A percentile compares a stretch with the other conserved stretches of the same genome.
Evolutionary conservation across 2,797 vertebrate genomes (phyloP).

Genomic region (Gymnocypris eckloni): DNA sequence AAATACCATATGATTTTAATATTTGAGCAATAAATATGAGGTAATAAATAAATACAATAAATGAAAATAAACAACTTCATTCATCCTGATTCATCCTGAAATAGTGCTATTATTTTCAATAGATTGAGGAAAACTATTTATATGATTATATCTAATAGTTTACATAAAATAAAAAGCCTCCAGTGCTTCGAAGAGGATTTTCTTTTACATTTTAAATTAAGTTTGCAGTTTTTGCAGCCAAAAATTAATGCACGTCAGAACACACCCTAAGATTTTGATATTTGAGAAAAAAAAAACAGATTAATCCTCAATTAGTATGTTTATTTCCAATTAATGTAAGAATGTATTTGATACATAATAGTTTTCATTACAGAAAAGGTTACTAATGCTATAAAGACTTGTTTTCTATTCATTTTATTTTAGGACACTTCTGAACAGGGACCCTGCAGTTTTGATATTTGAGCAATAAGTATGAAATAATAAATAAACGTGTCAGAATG

Average conservation of each 20-base stretch:
- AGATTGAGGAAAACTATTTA: not conserved
- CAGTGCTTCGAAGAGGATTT: not conserved
- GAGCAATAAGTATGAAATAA: not conserved
- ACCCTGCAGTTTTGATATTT: not conserved
- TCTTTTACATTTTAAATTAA: not conserved
- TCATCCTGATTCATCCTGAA: not conserved
- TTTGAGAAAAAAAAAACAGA: not conserved
- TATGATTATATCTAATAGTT: not conserved
- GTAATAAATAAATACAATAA: not conserved
- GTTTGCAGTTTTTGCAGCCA: not conserved
- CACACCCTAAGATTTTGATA: not conserved
- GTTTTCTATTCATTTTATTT: not conserved
- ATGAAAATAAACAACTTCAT: not conserved
- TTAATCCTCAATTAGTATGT: not conserved
- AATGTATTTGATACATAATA: not conserved
- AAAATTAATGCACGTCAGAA: not conserved
- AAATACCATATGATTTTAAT: not conserved
- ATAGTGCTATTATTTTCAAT: not conserved
- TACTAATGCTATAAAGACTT: not conserved
- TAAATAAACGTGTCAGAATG: not conserved
- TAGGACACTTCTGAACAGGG: not conserved
- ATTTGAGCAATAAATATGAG: not conserved
- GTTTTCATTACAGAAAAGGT: too few relatives aligned
- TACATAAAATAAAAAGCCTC: not conserved
- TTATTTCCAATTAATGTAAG: not conserved